Evolutionary conservation across 1,140 invertebrate genomes (phyloP).

Genomic region (Oryctes rhinoceros): DNA sequence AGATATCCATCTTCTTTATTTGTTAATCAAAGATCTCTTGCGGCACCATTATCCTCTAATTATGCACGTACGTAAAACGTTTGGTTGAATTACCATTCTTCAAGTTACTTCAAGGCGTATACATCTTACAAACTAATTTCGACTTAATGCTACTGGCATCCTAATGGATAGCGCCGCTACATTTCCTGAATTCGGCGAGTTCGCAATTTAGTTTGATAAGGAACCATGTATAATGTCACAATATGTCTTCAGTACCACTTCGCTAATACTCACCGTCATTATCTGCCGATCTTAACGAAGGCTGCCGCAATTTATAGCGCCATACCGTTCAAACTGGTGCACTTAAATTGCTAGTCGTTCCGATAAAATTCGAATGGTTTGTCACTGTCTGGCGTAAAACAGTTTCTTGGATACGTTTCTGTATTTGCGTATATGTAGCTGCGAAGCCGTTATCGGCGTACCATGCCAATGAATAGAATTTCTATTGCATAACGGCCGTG

Average conservation of each 20-base stretch:
- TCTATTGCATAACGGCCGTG: background rate
- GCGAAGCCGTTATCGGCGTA: background rate
- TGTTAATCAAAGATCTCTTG: too few species aligned
- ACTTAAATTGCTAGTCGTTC: conserved; percentile 15
- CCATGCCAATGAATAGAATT: background rate
- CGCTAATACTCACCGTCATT: conserved; percentile 14
- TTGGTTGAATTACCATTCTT: background rate
- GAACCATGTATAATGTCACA: background rate
- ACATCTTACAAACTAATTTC: conserved; percentile 1
- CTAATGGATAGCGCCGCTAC: conserved; percentile 11
- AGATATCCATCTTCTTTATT: too few species aligned
- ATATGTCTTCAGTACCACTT: conserved; percentile 32
- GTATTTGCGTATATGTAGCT: background rate
- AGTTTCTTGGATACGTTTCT: background rate
- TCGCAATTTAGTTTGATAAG: conserved; percentile 10
- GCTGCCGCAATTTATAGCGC: background rate
- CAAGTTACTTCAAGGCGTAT: too few species aligned
- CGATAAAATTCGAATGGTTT: conserved; percentile 11
- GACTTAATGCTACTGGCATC: background rate
- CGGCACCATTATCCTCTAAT: too few species aligned
- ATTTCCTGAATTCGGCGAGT: background rate
- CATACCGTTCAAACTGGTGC: background rate
- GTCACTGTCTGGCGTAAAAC: conserved; percentile 3
- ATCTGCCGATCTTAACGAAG: conserved; percentile 22
- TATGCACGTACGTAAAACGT: background rate